Evolutionary conservation across 2,113 vertebrate genomes (phyloP).

Genomic region (Rhabdornis inornatus): DNA sequence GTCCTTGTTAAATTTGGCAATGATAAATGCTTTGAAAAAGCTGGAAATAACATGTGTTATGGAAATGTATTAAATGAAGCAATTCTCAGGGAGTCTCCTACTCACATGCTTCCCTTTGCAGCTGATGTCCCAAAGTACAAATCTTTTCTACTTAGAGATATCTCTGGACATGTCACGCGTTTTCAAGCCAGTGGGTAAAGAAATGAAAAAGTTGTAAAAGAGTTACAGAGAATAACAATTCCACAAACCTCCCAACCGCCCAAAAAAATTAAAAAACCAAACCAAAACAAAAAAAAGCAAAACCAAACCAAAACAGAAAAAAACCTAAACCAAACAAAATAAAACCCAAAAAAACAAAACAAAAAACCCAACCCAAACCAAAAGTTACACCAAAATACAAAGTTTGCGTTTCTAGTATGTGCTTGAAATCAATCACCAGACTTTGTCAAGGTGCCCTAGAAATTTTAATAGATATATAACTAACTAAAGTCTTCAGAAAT

Average conservation of each 20-base stretch:
- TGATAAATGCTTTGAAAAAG: not conserved
- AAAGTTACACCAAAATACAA: not conserved
- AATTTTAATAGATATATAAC: not conserved
- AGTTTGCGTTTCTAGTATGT: not conserved
- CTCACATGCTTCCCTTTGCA: not conserved
- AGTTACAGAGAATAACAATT: not conserved
- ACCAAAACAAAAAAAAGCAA: not conserved
- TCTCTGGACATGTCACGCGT: not conserved
- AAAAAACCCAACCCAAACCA: not conserved
- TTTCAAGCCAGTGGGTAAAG: not conserved
- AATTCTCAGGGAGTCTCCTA: not conserved
- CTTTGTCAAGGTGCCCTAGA: not conserved
- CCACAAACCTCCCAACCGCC: not conserved
- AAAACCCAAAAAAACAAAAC: not conserved
- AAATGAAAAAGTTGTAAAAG: not conserved
- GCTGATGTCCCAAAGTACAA: not conserved
- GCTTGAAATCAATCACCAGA: not conserved
- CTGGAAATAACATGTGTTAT: not conserved
- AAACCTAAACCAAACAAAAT: not conserved
- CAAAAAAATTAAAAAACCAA: not conserved
- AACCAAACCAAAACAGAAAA: not conserved
- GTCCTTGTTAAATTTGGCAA: not conserved
- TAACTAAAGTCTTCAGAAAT: not conserved
- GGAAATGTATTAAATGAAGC: not conserved
- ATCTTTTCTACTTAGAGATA: not conserved